Base-by-base conservation (phyloP, 1,140 invertebrate genomes). In the Lucilia cuprina region DNA sequence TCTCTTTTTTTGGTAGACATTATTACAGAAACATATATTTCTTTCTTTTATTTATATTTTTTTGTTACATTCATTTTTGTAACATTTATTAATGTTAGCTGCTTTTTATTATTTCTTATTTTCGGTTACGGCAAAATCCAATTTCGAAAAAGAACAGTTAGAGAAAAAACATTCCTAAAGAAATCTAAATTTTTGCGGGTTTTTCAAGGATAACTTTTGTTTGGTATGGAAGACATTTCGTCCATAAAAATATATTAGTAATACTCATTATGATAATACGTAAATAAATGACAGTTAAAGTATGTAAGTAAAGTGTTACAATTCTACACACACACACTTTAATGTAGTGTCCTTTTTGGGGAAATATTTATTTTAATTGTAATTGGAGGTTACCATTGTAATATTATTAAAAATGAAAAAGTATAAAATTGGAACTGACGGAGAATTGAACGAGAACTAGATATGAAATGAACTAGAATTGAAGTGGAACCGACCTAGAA, bases 241-340 rank as follows among this genome's bases (percentile, higher is more conserved):
- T 13, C 21, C 88, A 89, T 89, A 89, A 89, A 89, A 89, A 89
- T 89, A 89, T 89, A 89, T 88, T 88, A 89, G 87, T 30, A 74
- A 74, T 86, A 83, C 88, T 88, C 88, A 89, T 89, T 89, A 89
- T 89, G 87, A 89, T 89, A 89, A 89, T 89, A 88, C 88, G 88
- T 89, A 88, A 89, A 89, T 89, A 89, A 89, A 88, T 89, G 88
- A 87, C 88, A 89, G 86, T 86, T 86, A 55, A 55, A 13, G 50
- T 55, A 55, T 55, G 50, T 55, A 55, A 8, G 35, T 41, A 41
- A 41, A 41, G 35, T 41, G 35, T 8, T 41, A 41, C 35, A 41
- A 41, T 41, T 41, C 3, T 41, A 41, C 8, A 41, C 35, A 41
- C 3, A 5, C 35, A 41, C 35, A 41, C 35, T 41, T 41, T 41